Base-by-base conservation (phyloP, 1,140 invertebrate genomes). In the Semibalanus balanoides region DNA sequence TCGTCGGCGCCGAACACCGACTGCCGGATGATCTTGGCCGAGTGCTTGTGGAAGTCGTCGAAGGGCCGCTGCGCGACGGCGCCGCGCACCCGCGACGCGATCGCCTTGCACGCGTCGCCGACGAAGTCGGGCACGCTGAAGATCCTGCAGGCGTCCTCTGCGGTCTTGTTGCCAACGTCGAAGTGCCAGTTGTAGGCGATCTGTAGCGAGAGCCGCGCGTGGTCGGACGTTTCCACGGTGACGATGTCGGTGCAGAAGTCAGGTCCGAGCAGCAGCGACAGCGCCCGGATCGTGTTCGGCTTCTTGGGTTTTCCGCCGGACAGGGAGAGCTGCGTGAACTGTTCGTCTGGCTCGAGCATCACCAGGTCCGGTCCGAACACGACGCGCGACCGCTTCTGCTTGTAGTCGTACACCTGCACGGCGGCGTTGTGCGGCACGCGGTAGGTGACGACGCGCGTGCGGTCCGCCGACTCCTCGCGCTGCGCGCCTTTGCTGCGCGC, bases 101-200 rank as follows among this genome's bases (percentile, higher is more conserved):
- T 83, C 14, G 86, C 86, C 79, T 87, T 87, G 77, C 86, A 87
- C 27, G 85, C 81, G 81, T 87, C 86, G 30, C 86, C 86, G 75
- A 86, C 83, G 81, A 87, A 87, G 80, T 87, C 86, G 64, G 86
- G 86, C 11, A 87, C 85, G 81, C 83, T 85, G 80, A 87, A 87
- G 14, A 87, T 76, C 79, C 84, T 86, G 25, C 83, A 81, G 31
- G 83, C 82, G 40, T 83, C 83, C 73, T 79, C 79, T 5, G 77
- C 31, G 14, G 78, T 75, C 79, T 83, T 84, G 43, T 83, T 79
- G 19, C 77, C 78, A 27, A 83, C 73, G 31, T 84, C 83, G 83
- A 86, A 86, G 79, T 86, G 85, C 86, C 86, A 87, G 79, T 87
- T 87, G 78, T 87, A 87, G 29, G 86, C 83, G 0, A 87, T 79